Conservation (phyloP, 2,797 vertebrate species). For the Onychomys torridus region DNA sequence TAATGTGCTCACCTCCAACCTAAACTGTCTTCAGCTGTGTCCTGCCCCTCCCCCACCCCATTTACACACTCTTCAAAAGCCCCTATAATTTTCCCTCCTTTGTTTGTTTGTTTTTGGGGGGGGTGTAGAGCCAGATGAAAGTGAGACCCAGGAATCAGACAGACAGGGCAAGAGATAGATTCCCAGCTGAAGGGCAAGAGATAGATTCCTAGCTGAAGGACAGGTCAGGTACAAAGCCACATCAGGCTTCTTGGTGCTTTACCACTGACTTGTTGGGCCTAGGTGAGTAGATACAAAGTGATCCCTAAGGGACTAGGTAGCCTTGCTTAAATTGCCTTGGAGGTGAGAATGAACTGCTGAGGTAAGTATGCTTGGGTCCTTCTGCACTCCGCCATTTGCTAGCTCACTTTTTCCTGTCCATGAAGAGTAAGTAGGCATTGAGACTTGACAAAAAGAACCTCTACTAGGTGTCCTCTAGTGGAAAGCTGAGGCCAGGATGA, state of each 20-base stretch:
- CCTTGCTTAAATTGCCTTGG: background rate
- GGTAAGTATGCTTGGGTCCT: background rate
- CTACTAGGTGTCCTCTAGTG: background rate
- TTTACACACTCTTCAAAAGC: background rate
- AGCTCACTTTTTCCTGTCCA: background rate
- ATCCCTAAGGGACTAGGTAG: background rate
- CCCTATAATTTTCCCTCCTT: background rate
- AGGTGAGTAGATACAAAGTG: background rate
- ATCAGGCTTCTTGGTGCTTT: background rate
- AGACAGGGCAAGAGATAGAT: background rate
- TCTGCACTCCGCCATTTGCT: background rate
- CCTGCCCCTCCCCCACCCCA: background rate
- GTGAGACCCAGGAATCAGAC: background rate
- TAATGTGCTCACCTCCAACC: background rate
- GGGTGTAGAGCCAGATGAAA: conserved; percentile 32
- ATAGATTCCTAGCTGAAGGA: background rate
- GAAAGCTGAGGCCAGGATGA: background rate
- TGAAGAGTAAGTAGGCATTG: background rate
- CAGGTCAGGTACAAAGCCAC: background rate
- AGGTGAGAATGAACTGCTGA: background rate
- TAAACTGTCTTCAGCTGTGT: background rate
- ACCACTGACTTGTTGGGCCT: background rate
- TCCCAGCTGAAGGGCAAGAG: background rate
- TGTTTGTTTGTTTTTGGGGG: background rate
- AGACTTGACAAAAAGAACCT: background rate